Base-by-base conservation (phyloP, 2,888 invertebrate genomes). In the Brenthis ino region DNA sequence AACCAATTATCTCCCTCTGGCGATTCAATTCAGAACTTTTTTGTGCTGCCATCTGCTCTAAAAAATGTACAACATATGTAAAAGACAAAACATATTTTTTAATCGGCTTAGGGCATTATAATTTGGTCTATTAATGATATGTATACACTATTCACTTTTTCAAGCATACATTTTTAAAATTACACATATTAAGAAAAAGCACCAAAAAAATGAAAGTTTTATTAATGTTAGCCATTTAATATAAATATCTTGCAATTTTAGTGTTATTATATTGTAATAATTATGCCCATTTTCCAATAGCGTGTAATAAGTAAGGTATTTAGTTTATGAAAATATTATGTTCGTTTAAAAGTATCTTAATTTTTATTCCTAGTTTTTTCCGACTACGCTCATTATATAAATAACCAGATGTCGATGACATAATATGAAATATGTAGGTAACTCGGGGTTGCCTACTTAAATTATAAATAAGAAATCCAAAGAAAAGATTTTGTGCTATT, bases 1-100 rank as follows among this genome's bases (percentile, higher is more conserved):
- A 91, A 86, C 87, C 87, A 91, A 90, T 88, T 89, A 90, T 84
- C 87, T 86, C 92, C 91, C 89, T 91, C 93, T 92, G 85, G 85
- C 77, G 91, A 81, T 74, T 71, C 77, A 80, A 81, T 79, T 80
- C 74, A 53, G 86, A 86, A 92, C 84, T 85, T 73, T 83, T 83
- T 83, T 79, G 80, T 81, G 84, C 81, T 85, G 86, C 89, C 88
- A 86, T 85, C 90, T 92, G 80, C 79, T 75, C 76, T 72, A 71
- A 90, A 88, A 83, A 82, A 89, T 87, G 79, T 73, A 72, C 67
- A 70, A 69, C 63, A 51, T 53, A n/a, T 53, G 2, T 20, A 67
- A 78, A 74, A 77, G 72, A 77, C 71, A 72, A 71, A 57, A 55
- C 60, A n/a, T 70, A 33, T 51, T 60, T 50, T 65, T 70, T 68